Evolutionary conservation across 2,113 vertebrate genomes (phyloP).

Genomic region (Ginglymostoma cirratum): DNA sequence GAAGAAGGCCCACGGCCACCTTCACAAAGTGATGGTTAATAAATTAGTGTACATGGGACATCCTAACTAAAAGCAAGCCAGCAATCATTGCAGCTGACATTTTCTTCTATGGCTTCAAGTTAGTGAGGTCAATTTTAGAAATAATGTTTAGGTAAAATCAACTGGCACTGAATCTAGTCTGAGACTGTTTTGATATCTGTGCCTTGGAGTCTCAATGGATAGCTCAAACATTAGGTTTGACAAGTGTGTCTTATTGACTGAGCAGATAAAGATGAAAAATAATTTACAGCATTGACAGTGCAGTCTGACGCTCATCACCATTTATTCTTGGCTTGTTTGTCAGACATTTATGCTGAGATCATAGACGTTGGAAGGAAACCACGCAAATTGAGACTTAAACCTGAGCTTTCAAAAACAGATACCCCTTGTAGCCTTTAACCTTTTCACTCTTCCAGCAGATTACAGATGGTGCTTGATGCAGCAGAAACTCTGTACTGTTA

Average conservation of each 20-base stretch:
- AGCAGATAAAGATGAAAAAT: not conserved
- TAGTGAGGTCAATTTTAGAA: not conserved
- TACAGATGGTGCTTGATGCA: not conserved
- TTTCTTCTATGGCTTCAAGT: too few species aligned
- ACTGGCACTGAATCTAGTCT: not conserved
- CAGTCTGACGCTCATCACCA: not conserved
- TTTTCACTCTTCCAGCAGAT: not conserved
- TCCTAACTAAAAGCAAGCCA: not conserved
- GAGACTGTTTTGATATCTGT: not conserved
- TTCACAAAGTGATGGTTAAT: not conserved
- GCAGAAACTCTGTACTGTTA: not conserved
- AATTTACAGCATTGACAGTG: not conserved
- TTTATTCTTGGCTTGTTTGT: not conserved
- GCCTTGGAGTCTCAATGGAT: not conserved
- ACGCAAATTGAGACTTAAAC: not conserved
- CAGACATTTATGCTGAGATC: not conserved
- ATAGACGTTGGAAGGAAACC: not conserved
- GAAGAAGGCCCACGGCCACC: not conserved
- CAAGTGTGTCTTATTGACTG: not conserved
- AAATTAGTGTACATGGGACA: not conserved
- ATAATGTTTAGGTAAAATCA: not conserved
- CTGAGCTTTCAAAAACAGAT: not conserved
- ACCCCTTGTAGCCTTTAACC: not conserved
- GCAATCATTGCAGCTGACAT: not conserved
- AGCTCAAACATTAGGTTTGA: not conserved